Base-by-base conservation (phyloP, 2,888 invertebrate species). In the Sabatieria punctata region DNA sequence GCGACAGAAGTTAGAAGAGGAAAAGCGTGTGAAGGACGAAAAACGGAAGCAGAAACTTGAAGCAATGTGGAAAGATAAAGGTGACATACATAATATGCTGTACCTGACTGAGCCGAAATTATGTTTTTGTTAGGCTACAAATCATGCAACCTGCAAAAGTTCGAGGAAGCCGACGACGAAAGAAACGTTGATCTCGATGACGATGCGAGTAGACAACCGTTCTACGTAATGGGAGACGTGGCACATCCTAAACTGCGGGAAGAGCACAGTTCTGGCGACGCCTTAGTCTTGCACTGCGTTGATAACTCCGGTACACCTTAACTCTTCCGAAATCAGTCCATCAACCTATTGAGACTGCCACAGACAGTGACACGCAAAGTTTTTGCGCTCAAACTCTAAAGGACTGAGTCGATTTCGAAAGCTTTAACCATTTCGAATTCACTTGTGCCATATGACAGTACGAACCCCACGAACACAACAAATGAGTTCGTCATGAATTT, bases 171-270 rank as follows among this genome's bases (percentile, higher is more conserved):
- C 11, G 23, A 40, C n/a, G 22, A 41, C n/a, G 22, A 43, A 22
- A 18, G 19, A 4, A n/a, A 22, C 15, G 47, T 36, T 22, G 52
- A 43, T n/a, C 18, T 8, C 11, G 46, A 24, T 21, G 43, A 24
- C 13, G 45, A 22, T 8, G 42, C n/a, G 18, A 22, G 8, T 15
- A 33, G 11, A 41, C 47, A 43, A 4, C 27, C 36, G 2, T 22
- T 50, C 4, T 67, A 66, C 52, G 62, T 68, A 24, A 60, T 60
- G 27, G 69, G 69, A 21, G 68, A 69, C 52, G 67, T 69, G 24
- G 67, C 67, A 6, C 56, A 63, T 30, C 68, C 69, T 4, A 41
- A 55, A 35, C 36, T 43, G 1, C 23, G 27, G 2, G 13, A 23
- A 4, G 40, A 54, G 24, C 53, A 59, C 15, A 52, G 47, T 4